Evolutionary conservation across 2,888 invertebrate genomes (phyloP).

Genomic region (Hypena proboscidalis): DNA sequence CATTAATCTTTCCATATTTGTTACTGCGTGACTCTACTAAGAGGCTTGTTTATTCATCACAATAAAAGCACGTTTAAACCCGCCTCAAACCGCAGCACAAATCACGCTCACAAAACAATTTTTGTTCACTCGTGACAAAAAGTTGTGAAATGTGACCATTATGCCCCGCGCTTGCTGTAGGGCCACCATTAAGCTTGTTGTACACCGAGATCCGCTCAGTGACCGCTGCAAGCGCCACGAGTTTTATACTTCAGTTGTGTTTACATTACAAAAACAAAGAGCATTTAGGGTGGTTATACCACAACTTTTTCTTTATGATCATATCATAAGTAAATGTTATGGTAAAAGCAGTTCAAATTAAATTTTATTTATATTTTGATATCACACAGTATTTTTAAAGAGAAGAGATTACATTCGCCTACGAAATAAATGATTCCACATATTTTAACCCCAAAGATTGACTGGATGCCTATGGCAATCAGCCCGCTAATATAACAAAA

Average conservation of each 20-base stretch:
- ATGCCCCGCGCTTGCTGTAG: constrained; percentile 8
- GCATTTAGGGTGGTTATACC: neutral
- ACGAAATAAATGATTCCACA: too few species aligned
- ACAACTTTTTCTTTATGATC: too few species aligned
- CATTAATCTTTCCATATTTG: constrained; percentile 5
- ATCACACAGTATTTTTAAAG: too few species aligned
- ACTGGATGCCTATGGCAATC: too few species aligned
- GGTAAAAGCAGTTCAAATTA: too few species aligned
- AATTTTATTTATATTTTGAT: too few species aligned
- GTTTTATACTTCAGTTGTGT: neutral
- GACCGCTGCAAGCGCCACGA: neutral
- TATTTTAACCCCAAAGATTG: too few species aligned
- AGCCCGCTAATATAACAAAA: too few species aligned
- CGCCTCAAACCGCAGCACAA: constrained; percentile 8
- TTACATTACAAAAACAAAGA: neutral
- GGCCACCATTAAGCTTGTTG: constrained; percentile 13
- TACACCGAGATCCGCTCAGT: constrained; percentile 10
- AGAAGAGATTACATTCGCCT: too few species aligned
- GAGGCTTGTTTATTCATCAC: constrained; percentile 13
- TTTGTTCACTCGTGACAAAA: constrained; percentile 13
- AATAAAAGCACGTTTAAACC: constrained; percentile 9
- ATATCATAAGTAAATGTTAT: too few species aligned
- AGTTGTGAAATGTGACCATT: constrained; percentile 18
- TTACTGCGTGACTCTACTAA: constrained; percentile 7
- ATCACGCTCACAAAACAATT: constrained; percentile 15